These are phyloP conservation scores for Oceanodroma leucorhoa DNA, from an alignment of 2,797 vertebrate species.

Conservation along the genomic window DNA sequence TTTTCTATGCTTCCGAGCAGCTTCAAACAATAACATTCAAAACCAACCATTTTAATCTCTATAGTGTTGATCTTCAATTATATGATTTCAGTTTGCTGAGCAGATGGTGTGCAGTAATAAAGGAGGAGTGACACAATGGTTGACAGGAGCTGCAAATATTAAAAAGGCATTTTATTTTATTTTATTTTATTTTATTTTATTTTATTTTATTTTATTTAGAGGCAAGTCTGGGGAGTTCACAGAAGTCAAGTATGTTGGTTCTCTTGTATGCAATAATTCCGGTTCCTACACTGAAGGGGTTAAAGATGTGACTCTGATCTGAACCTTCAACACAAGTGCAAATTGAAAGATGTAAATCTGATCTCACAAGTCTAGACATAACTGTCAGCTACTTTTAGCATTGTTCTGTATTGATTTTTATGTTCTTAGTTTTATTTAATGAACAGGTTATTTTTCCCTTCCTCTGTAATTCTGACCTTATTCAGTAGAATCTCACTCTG, in stretches of 20 bases:
- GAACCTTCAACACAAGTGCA: not conserved
- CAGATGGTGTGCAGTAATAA: not conserved
- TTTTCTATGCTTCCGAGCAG: not conserved
- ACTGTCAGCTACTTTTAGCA: not conserved
- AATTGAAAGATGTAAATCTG: conserved; percentile 32
- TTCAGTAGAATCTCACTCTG: not conserved
- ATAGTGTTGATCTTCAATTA: not conserved
- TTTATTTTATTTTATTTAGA: not conserved
- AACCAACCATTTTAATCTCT: not conserved
- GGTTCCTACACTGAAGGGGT: not conserved
- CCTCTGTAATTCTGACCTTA: not conserved
- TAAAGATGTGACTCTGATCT: conserved; percentile 7
- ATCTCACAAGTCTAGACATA: conserved; percentile 8
- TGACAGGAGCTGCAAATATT: not conserved
- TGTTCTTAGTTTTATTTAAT: conserved; percentile 9
- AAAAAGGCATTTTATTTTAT: not conserved
- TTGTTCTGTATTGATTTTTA: conserved; percentile 13
- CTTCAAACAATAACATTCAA: not conserved
- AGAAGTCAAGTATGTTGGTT: not conserved
- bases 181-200: not conserved
- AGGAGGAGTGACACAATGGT: not conserved
- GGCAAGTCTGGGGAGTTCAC: not conserved
- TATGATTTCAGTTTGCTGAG: not conserved
- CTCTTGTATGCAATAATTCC: not conserved
- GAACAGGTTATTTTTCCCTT: not conserved